Conservation (phyloP, 2,113 vertebrate genomes). For the Heteronetta atricapilla region DNA sequence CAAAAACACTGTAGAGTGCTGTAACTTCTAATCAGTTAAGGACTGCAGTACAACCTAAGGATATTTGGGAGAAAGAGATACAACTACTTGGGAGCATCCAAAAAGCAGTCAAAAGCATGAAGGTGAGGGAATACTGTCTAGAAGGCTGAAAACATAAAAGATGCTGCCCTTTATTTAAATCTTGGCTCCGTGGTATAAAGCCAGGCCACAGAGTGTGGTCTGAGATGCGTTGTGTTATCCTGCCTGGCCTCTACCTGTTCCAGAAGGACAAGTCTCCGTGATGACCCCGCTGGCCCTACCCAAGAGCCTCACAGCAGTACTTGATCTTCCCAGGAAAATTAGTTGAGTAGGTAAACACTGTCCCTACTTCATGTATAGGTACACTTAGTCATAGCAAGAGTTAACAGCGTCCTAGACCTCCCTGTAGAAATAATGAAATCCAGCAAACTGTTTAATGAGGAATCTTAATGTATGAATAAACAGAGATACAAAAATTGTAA, state of each 20-base stretch:
- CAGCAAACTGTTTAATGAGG: neutral
- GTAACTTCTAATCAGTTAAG: conserved; percentile 56
- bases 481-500: neutral
- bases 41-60: conserved; percentile 11
- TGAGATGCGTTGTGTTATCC: neutral
- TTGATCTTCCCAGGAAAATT: neutral
- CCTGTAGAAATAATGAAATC: neutral
- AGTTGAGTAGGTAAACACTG: neutral
- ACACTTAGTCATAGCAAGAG: neutral
- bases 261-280: neutral
- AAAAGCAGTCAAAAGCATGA: neutral
- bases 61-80: conserved; percentile 11
- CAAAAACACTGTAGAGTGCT: conserved; percentile 48
- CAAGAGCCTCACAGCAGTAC: neutral
- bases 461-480: neutral
- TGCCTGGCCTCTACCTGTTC: neutral
- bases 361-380: neutral
- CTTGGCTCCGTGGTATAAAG: neutral
- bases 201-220: neutral
- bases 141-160: neutral
- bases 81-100: neutral
- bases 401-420: neutral
- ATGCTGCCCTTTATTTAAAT: neutral
- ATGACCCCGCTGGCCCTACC: neutral
- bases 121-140: neutral